Evolutionary conservation across 2,888 invertebrate species (phyloP).

Genomic region (Kuschelorhynchus macadamiae): DNA sequence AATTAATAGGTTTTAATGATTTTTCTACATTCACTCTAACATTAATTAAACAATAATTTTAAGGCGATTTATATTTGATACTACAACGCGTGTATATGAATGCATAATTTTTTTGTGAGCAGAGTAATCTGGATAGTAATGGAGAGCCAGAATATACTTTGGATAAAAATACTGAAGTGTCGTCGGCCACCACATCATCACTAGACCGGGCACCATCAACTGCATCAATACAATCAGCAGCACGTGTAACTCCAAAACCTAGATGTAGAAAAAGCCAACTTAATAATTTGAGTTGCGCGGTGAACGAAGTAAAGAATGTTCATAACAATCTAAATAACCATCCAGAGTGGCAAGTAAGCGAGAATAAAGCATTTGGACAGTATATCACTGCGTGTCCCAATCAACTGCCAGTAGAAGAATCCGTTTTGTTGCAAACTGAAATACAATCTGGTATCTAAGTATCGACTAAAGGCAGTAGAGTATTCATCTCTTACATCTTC

Average conservation of each 20-base stretch:
- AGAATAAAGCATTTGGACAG: neutral
- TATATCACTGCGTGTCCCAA: constrained; percentile 3
- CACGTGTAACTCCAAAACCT: neutral
- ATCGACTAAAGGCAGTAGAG: neutral
- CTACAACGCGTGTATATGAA: no score
- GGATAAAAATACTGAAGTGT: no score
- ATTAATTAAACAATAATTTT: neutral
- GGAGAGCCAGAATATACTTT: neutral
- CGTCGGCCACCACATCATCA: neutral
- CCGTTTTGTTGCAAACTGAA: neutral
- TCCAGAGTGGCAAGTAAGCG: neutral
- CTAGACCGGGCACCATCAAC: neutral
- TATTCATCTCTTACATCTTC: no score
- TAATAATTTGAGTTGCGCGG: neutral
- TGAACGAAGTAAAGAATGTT: neutral
- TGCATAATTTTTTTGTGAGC: neutral
- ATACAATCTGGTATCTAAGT: neutral
- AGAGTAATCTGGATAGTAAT: neutral
- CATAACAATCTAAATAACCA: neutral
- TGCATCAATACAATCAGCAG: neutral
- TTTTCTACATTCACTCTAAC: neutral
- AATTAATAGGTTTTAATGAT: no score
- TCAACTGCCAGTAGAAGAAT: neutral
- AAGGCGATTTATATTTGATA: neutral
- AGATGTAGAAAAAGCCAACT: neutral